These are phyloP conservation scores for Acanthosepion esculentum DNA, from an alignment of 2,888 invertebrate species.

Conservation along the genomic window DNA sequence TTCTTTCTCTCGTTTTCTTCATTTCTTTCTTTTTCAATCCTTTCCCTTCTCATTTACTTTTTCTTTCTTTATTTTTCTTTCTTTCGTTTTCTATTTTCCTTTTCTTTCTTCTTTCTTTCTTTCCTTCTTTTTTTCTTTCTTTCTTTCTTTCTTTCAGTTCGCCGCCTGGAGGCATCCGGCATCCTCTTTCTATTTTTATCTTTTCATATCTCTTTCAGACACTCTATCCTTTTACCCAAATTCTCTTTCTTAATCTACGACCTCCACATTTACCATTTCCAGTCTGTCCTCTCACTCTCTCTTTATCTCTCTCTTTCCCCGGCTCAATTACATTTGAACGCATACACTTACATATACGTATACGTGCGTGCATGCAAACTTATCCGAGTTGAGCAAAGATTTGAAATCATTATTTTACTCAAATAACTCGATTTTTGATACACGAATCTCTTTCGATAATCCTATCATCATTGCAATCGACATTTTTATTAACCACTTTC, in stretches of 20 bases:
- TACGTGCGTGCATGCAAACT: background rate
- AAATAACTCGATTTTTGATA: background rate
- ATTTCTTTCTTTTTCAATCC: too few species aligned
- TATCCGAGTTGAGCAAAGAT: background rate
- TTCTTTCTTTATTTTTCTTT: too few species aligned
- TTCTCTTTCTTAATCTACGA: too few species aligned
- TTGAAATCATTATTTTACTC: constrained; percentile 11
- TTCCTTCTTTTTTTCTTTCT: too few species aligned
- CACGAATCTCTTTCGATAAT: background rate
- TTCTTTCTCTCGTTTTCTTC: too few species aligned
- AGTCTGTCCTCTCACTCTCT: too few species aligned
- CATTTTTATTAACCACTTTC: background rate
- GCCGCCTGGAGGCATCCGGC: too few species aligned
- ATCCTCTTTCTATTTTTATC: background rate
- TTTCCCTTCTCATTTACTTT: too few species aligned
- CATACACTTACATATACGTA: background rate
- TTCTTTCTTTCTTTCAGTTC: too few species aligned
- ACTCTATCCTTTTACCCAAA: background rate
- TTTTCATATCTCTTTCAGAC: background rate
- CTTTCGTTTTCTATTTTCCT: too few species aligned
- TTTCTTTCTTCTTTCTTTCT: too few species aligned
- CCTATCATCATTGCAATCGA: background rate
- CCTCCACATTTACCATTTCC: too few species aligned
- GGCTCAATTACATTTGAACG: background rate
- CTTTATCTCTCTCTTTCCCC: background rate